Evolutionary conservation across 1,140 invertebrate species (phyloP).

Genomic region (Cepaea nemoralis): DNA sequence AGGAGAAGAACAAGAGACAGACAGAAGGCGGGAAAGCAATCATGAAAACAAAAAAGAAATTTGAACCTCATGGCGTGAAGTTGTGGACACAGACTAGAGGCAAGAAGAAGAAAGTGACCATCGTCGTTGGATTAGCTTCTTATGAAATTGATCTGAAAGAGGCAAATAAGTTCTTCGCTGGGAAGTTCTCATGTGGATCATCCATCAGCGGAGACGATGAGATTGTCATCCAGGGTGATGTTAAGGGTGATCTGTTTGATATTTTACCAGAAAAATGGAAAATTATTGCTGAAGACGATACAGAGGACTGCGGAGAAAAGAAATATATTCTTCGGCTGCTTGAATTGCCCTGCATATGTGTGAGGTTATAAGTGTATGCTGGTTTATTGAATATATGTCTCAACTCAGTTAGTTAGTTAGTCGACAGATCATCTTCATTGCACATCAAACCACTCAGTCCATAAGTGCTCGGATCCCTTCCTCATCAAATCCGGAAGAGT

Average conservation of each 20-base stretch:
- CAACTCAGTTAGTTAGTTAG: too few relatives aligned
- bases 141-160: slow-evolving; percentile 98
- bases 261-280: slow-evolving; percentile 83
- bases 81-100: slow-evolving; percentile 93
- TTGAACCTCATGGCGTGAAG: slow-evolving; percentile 80
- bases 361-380: too few relatives aligned
- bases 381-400: too few relatives aligned
- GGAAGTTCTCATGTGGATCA: slow-evolving; percentile 97
- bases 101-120: slow-evolving; percentile 98
- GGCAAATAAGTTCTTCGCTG: slow-evolving; percentile 97
- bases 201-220: slow-evolving; percentile 78
- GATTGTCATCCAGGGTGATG: slow-evolving; percentile 73
- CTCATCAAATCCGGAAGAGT: too few relatives aligned
- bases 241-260: slow-evolving; percentile 81
- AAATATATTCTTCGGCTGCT: too few relatives aligned
- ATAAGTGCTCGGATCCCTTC: too few relatives aligned
- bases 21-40: slow-evolving; percentile 86
- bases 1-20: slow-evolving; percentile 91
- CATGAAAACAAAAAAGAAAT: slow-evolving; percentile 88
- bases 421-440: too few relatives aligned
- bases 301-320: too few relatives aligned
- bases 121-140: slow-evolving; percentile 80
- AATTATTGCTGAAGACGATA: too few relatives aligned
- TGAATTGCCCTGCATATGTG: too few relatives aligned
- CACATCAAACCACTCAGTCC: too few relatives aligned